Evolutionary conservation across 2,797 vertebrate species (phyloP).

Genomic region (Furcifer pardalis): DNA sequence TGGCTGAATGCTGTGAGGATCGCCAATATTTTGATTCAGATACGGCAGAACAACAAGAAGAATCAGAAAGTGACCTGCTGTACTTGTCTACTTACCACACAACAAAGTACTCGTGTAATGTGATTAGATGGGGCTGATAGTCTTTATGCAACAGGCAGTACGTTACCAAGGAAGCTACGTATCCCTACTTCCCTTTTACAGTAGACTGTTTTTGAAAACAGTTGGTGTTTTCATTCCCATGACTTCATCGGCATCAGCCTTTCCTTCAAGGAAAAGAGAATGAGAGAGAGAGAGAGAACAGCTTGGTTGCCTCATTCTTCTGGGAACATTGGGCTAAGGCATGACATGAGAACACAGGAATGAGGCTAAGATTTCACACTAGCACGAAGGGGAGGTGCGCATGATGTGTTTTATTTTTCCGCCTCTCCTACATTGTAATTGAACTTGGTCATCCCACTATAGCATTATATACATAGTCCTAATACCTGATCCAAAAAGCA

Average conservation of each 20-base stretch:
- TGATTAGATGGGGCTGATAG: background rate
- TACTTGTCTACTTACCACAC: background rate
- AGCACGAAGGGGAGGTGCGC: background rate
- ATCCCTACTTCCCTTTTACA: background rate
- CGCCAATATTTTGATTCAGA: too few species aligned
- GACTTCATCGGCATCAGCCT: conserved; percentile 51
- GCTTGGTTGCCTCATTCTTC: conserved; percentile 1
- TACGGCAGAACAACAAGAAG: too few species aligned
- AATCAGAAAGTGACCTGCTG: background rate
- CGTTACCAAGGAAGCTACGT: conserved; percentile 4
- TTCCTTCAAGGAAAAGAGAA: conserved; percentile 23
- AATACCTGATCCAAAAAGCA: background rate
- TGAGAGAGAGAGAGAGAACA: conserved; percentile 1
- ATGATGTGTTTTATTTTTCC: background rate
- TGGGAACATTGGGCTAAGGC: conserved; percentile 27
- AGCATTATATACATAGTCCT: background rate
- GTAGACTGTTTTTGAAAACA: background rate
- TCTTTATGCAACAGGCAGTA: background rate
- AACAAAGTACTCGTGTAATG: background rate
- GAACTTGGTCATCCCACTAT: background rate
- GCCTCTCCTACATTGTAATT: fast-evolving
- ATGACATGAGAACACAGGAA: conserved; percentile 51
- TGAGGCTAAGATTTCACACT: conserved; percentile 43
- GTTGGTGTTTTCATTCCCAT: conserved; percentile 52
- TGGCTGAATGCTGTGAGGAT: too few species aligned